Evolutionary conservation across 2,888 invertebrate genomes (phyloP).

Genomic region (Asteroscopus sphinx): DNA sequence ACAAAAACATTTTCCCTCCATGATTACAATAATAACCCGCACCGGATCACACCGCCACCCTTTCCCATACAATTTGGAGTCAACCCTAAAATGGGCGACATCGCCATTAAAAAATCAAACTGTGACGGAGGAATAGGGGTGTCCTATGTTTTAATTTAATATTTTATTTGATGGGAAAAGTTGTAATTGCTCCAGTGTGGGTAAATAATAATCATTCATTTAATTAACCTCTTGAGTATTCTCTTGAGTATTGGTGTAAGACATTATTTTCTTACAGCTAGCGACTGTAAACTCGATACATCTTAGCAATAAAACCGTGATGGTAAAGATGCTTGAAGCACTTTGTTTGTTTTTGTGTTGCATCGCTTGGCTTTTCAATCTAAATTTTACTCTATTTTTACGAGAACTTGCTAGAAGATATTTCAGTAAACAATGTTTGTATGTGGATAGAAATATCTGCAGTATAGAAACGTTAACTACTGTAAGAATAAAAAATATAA

Average conservation of each 20-base stretch:
- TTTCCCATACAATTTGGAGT: slow-evolving; percentile 59
- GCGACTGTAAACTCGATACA: slow-evolving; percentile 24
- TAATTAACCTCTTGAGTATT: slow-evolving; percentile 70
- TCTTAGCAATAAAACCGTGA: slow-evolving; percentile 26
- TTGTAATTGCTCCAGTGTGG: slow-evolving; percentile 67
- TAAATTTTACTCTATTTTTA: slow-evolving; percentile 19
- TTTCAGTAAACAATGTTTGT: slow-evolving; percentile 8
- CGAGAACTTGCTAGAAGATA: slow-evolving; percentile 20
- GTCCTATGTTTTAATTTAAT: slow-evolving; percentile 81
- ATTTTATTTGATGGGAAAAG: slow-evolving; percentile 81
- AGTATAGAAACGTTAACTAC: not conserved
- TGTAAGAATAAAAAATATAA: not conserved
- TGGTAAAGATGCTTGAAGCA: slow-evolving; percentile 17
- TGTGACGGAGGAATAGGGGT: slow-evolving; percentile 77
- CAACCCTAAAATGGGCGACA: slow-evolving; percentile 67
- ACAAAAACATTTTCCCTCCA: slow-evolving; percentile 52
- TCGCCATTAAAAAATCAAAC: slow-evolving; percentile 72
- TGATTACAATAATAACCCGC: slow-evolving; percentile 61
- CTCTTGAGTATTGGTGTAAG: slow-evolving; percentile 60
- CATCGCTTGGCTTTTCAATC: slow-evolving; percentile 33
- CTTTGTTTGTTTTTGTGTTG: slow-evolving; percentile 18
- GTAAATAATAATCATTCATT: slow-evolving; percentile 57
- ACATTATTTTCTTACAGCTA: slow-evolving; percentile 26
- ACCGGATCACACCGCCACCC: slow-evolving; percentile 64
- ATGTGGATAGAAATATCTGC: no score